Evolutionary conservation across 1,140 invertebrate genomes (phyloP).

Genomic region (Pseudomyrmex pallidus): DNA sequence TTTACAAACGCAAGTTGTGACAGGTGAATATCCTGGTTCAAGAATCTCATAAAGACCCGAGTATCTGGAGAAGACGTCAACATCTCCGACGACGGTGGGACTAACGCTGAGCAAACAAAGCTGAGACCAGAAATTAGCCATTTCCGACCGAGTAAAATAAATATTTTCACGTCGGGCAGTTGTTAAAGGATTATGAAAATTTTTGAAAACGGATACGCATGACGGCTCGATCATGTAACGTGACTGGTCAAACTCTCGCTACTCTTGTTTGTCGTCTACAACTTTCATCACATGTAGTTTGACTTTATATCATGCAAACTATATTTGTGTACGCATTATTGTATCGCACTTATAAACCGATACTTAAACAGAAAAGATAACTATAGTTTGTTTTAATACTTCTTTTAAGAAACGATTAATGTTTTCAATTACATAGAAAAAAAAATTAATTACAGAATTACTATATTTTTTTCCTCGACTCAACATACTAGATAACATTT

Average conservation of each 20-base stretch:
- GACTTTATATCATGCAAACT: too few relatives aligned
- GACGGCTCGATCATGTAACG: conserved; percentile 12
- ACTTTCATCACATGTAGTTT: not conserved
- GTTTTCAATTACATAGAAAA: too few relatives aligned
- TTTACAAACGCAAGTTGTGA: conserved; percentile 30
- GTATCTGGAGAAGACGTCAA: conserved; percentile 70
- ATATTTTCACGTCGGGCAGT: conserved; percentile 73
- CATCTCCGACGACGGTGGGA: conserved; percentile 63
- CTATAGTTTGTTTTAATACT: too few relatives aligned
- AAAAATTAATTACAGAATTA: too few relatives aligned
- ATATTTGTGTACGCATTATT: too few relatives aligned
- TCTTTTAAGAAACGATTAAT: too few relatives aligned
- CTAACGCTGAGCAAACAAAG: conserved; percentile 71
- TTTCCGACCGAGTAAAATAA: conserved; percentile 70
- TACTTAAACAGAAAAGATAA: too few relatives aligned
- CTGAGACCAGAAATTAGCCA: conserved; percentile 71
- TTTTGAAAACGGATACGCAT: conserved; percentile 19
- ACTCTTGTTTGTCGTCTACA: not conserved
- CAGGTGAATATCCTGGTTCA: conserved; percentile 67
- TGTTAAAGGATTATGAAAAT: conserved; percentile 74
- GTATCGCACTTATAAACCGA: too few relatives aligned
- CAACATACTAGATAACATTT: not conserved
- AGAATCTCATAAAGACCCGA: conserved; percentile 57
- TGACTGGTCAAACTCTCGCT: not conserved
- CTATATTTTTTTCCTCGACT: too few relatives aligned